Base-by-base conservation (phyloP, 2,888 invertebrate genomes). In the Xanthorhoe designata region DNA sequence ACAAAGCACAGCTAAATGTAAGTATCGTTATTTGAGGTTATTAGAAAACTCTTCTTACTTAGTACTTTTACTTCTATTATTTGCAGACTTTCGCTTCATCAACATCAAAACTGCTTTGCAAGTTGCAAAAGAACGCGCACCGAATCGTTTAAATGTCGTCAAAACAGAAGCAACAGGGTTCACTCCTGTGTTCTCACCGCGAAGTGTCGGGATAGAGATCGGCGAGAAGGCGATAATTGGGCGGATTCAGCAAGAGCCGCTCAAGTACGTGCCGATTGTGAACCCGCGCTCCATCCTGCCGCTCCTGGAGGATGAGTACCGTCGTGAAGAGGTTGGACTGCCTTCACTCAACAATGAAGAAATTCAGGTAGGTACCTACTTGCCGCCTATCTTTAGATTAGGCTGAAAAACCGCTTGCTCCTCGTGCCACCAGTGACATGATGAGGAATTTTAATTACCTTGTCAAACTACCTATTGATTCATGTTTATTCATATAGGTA, bases 331-430 rank as follows among this genome's bases (percentile, higher is more conserved):
- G 54, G 76, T 94, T 24, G 94, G 94, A 32, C 75, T 94, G 51
- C 95, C 95, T 0, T 78, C 90, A 0, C 70, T 81, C 0, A 80
- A 79, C 2, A 84, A 87, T 60, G 91, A 94, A 56, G 95, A 96
- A 80, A 97, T 96, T 80, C 95, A 67, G 63, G 67, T 67, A 19
- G 24, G 5, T 24, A 24, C 24, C n/a, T n/a, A 24, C 24, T 32
- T 32, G 32, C 5, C 7, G 8, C 6, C 24, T 32, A 32, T 32
- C 8, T 32, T 24, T 32, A 7, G 0, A 7, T 32, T 32, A 32
- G 5, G 32, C 32, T 32, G 32, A 32, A 7, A 32, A 32, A 32
- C 32, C 6, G 8, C n/a, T n/a, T n/a, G n/a, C n/a, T n/a, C n/a
- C n/a, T n/a, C n/a, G n/a, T n/a, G n/a, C n/a, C n/a, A n/a, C n/a